Conservation (phyloP, 2,888 invertebrate genomes). For the Eupithecia subfuscata region DNA sequence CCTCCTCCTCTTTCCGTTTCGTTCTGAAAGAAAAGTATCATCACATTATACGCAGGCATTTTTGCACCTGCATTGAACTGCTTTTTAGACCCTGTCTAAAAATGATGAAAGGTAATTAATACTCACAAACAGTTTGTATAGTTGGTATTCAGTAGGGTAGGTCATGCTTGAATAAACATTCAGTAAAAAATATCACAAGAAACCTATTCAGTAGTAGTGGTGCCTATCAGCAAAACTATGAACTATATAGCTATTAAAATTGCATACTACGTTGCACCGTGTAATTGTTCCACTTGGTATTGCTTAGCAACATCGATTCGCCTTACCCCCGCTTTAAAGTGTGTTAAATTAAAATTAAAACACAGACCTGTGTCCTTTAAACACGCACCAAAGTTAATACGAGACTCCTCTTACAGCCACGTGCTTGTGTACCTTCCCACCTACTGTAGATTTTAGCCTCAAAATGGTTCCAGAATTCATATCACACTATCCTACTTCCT, state of each 20-base stretch:
- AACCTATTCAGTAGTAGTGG: not conserved
- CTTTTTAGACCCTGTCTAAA: not conserved
- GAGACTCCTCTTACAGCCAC: no score
- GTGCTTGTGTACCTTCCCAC: no score
- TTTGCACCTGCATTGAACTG: not conserved
- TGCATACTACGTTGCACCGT: not conserved
- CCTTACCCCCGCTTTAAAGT: not conserved
- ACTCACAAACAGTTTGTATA: not conserved
- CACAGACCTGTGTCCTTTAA: not conserved
- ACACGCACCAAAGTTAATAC: not conserved
- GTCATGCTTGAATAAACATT: not conserved
- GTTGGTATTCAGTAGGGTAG: not conserved
- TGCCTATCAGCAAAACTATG: not conserved
- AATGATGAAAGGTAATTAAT: not conserved
- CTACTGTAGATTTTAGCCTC: no score
- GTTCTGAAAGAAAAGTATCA: not conserved
- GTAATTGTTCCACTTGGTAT: conserved; percentile 1
- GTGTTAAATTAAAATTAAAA: not conserved
- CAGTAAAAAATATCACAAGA: not conserved
- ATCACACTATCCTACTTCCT: no score
- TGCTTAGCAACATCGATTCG: not conserved
- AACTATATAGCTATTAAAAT: not conserved
- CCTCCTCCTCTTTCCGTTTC: no score
- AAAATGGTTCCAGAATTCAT: no score
- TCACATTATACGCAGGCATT: not conserved